Evolutionary conservation across 2,797 vertebrate species (phyloP).

Genomic region (Otolemur crassicaudatus): DNA sequence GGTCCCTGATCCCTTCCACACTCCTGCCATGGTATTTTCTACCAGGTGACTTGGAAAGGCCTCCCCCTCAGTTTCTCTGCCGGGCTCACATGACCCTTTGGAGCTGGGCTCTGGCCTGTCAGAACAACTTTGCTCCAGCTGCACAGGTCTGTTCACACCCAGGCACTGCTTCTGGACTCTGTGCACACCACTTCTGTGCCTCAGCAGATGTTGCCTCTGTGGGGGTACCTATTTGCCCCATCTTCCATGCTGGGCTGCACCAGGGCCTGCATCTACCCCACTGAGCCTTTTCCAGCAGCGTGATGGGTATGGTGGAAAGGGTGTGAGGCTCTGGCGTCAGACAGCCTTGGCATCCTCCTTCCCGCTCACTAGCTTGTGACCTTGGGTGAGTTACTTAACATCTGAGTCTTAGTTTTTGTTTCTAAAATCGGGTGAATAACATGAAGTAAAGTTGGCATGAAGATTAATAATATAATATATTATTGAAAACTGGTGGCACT

Average conservation of each 20-base stretch:
- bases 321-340: neutral
- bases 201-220: neutral
- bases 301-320: fast-evolving
- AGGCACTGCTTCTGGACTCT: neutral
- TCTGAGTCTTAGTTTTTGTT: constrained; percentile 6
- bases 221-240: fast-evolving
- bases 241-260: neutral
- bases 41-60: neutral
- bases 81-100: neutral
- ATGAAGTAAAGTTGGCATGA: neutral
- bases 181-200: neutral
- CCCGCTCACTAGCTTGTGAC: constrained; percentile 18
- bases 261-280: neutral
- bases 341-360: neutral
- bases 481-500: neutral
- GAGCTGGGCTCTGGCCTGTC: neutral
- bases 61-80: neutral
- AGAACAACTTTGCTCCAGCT: neutral
- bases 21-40: neutral
- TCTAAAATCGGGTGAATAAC: constrained; percentile 20
- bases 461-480: neutral
- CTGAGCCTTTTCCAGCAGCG: neutral
- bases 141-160: neutral
- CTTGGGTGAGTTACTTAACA: neutral
- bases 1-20: neutral